These are phyloP conservation scores for Spilosoma lubricipeda DNA, from an alignment of 2,888 invertebrate species.

Conservation along the genomic window DNA sequence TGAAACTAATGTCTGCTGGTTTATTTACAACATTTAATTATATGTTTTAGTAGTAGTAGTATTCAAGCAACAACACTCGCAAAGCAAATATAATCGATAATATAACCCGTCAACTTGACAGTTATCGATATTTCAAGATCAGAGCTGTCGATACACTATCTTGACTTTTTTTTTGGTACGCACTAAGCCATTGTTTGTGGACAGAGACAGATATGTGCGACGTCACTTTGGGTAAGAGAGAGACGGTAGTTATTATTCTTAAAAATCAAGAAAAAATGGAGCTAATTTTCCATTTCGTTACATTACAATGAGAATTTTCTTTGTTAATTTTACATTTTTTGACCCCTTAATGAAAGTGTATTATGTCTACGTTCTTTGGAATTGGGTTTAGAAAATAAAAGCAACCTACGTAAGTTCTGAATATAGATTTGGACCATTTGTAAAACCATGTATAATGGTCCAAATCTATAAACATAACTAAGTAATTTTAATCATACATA, in stretches of 20 bases:
- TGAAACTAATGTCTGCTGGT: background rate
- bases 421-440: too few relatives aligned
- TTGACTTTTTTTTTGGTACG: slow-evolving; percentile 75
- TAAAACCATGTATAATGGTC: too few relatives aligned
- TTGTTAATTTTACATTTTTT: slow-evolving; percentile 54
- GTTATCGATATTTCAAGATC: slow-evolving; percentile 67
- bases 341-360: slow-evolving; percentile 34
- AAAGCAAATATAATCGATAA: slow-evolving; percentile 53
- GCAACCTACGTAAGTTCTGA: background rate
- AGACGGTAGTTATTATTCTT: slow-evolving; percentile 49
- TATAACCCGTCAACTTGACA: slow-evolving; percentile 43
- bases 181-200: slow-evolving; percentile 83
- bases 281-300: slow-evolving; percentile 69
- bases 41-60: slow-evolving; percentile 28
- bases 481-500: too few relatives aligned
- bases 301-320: slow-evolving; percentile 67
- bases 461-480: too few relatives aligned
- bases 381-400: slow-evolving; percentile 5
- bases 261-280: slow-evolving; percentile 58
- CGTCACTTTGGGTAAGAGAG: slow-evolving; percentile 54
- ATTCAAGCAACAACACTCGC: slow-evolving; percentile 23
- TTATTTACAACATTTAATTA: slow-evolving; percentile 22
- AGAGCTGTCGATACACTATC: slow-evolving; percentile 63
- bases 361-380: slow-evolving; percentile 28
- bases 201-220: slow-evolving; percentile 69